Evolutionary conservation across 2,113 vertebrate species (phyloP).

Genomic region (Muntiacus muntjak): DNA sequence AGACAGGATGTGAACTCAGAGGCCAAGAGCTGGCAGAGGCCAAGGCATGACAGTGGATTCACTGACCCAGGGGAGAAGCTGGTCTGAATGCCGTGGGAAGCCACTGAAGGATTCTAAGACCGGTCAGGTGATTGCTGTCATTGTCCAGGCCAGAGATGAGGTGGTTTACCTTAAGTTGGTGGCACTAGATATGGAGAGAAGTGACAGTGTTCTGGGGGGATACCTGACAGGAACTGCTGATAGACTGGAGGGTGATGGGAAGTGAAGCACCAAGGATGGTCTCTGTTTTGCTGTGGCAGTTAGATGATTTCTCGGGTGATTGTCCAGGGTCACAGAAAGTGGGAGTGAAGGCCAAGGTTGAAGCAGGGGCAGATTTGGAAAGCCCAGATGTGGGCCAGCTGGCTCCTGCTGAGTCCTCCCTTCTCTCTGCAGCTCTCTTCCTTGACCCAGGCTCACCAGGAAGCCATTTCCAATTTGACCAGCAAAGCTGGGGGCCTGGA

Average conservation of each 20-base stretch:
- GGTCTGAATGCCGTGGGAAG: background rate
- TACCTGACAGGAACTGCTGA: background rate
- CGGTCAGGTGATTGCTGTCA: background rate
- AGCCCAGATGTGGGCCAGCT: too few relatives aligned
- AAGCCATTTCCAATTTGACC: conserved; percentile 58
- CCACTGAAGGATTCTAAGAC: background rate
- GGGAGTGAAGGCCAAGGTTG: background rate
- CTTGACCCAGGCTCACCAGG: conserved; percentile 57
- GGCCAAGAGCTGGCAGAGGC: background rate
- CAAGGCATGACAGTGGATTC: fast-evolving
- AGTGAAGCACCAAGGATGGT: background rate
- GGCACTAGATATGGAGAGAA: background rate
- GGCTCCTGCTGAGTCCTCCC: background rate
- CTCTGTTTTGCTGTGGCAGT: background rate
- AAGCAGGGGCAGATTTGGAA: background rate
- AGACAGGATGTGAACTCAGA: background rate
- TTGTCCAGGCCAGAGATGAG: background rate
- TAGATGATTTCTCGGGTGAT: background rate
- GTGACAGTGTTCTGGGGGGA: background rate
- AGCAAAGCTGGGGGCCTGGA: conserved; percentile 59
- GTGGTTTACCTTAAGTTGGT: background rate
- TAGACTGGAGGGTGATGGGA: background rate
- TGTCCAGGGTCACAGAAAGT: background rate
- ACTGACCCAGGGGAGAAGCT: background rate
- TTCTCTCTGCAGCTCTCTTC: conserved; percentile 51